phyloP scores from a whole-genome alignment of 1,140 invertebrate genomes.

The Pseudoatta argentina region DNA sequence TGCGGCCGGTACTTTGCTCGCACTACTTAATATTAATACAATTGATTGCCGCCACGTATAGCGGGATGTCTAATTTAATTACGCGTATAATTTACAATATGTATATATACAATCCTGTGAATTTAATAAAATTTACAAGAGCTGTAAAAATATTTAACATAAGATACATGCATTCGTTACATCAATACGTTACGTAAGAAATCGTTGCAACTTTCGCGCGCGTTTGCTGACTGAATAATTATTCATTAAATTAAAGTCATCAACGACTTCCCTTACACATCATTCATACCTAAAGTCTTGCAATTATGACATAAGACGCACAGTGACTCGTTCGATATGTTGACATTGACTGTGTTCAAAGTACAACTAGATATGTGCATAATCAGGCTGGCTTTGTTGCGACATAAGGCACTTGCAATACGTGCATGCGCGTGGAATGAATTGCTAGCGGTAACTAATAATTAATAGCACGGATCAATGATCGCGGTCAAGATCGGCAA shows the following conservation, averaged over 20 bases:
- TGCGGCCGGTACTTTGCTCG: neutral
- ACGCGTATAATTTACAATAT: conserved; percentile 38
- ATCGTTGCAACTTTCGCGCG: conserved; percentile 3
- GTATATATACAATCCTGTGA: neutral
- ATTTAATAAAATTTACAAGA: conserved; percentile 29
- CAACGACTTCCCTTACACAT: neutral
- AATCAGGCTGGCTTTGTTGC: conserved; percentile 27
- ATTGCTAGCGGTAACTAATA: conserved; percentile 42
- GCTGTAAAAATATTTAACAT: conserved; percentile 21
- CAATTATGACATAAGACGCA: conserved; percentile 11
- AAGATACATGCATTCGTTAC: conserved; percentile 1
- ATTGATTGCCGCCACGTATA: neutral
- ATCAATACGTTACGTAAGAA: neutral
- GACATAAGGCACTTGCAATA: conserved; percentile 41
- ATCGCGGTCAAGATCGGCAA: conserved; percentile 43
- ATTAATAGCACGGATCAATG: conserved; percentile 39
- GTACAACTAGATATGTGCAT: conserved; percentile 34
- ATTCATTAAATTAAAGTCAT: neutral
- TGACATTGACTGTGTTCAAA: conserved; percentile 30
- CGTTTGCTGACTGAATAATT: neutral
- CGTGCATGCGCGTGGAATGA: conserved; percentile 27
- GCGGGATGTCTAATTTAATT: neutral
- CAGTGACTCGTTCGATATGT: conserved; percentile 26
- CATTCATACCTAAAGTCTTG: neutral
- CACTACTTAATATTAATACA: neutral